Percentiles rank a stretch among this genome's conserved stretches.
These are phyloP conservation scores for Sturnira hondurensis DNA, from an alignment of 2,113 vertebrate species.

Conservation along the genomic window DNA sequence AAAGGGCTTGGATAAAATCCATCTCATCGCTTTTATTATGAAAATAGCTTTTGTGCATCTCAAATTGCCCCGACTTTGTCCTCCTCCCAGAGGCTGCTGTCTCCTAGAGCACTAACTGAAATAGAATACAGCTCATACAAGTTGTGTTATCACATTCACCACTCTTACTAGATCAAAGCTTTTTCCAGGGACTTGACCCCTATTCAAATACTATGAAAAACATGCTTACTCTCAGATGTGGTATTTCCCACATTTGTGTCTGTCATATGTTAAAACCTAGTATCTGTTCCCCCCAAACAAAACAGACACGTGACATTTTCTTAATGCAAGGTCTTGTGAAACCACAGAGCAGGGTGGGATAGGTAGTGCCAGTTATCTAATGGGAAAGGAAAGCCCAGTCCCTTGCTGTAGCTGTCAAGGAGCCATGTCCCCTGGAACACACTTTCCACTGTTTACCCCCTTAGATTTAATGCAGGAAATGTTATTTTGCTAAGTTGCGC, in stretches of 20 bases:
- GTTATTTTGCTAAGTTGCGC: slow-evolving; percentile 5
- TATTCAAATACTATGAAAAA: background rate
- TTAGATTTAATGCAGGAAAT: background rate
- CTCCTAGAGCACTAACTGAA: background rate
- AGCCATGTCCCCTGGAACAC: background rate
- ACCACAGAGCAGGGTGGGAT: background rate
- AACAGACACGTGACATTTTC: background rate
- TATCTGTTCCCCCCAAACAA: background rate
- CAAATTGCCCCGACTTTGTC: background rate
- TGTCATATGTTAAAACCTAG: background rate
- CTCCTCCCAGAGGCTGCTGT: background rate
- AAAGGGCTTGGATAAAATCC: background rate
- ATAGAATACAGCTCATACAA: background rate
- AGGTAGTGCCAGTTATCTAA: background rate
- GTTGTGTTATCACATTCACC: background rate
- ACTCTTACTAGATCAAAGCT: background rate
- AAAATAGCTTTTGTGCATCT: background rate
- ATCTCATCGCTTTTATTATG: background rate
- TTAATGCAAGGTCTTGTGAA: background rate
- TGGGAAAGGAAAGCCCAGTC: background rate
- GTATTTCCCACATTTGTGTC: background rate
- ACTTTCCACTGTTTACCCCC: background rate
- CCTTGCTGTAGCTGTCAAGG: background rate
- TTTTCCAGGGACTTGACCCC: background rate
- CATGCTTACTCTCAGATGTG: background rate